Base-by-base conservation (phyloP, 2,113 vertebrate species). In the Scomber japonicus region DNA sequence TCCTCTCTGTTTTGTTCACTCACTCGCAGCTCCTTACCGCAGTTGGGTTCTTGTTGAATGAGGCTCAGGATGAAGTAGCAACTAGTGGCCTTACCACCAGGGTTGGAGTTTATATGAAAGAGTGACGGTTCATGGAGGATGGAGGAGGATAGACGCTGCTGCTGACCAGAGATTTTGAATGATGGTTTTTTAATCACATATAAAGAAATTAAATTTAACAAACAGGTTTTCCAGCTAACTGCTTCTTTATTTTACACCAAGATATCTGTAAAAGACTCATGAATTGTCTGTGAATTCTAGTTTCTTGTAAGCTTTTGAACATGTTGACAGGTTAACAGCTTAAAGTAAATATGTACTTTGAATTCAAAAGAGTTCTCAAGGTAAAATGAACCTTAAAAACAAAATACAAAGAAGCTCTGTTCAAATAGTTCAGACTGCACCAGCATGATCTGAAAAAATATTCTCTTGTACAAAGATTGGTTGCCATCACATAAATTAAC, bases 1-100 rank as follows among this genome's bases (percentile, higher is more conserved):
- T 85, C 75, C 61, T 86, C 69, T 81, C 77, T 71, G 72, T 90
- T 89, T 81, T 86, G 81, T 84, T 84, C 45, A 7, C 48, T 59
- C 15, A 4, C 57, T 78, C 68, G 74, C 31, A 14, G 76, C 70
- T 81, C 75, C 75, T 88, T 24, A 70, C 84, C 74, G 40, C 85
- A 75, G 74, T 50, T 19, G 68, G 51, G 46, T 16, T 72, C 60
- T 44, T 19, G n/a, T 56, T 87, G 70, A 79, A 70, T 65, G 84
- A 59, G 69, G 81, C 60, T 71, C 19, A 67, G 59, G 81, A 75
- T 73, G 68, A 76, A 71, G 75, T 13, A 45, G 82, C 86, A 90
- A 75, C 71, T 64, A 74, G 86, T 87, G 76, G 69, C 72, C 49
- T 11, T 57, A 46, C 63, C 75, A 73, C 72, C 68, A 48, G 75